Percentiles rank a stretch among this genome's conserved stretches.
Conservation (phyloP, 2,113 vertebrate genomes). For the Cairina moschata region DNA sequence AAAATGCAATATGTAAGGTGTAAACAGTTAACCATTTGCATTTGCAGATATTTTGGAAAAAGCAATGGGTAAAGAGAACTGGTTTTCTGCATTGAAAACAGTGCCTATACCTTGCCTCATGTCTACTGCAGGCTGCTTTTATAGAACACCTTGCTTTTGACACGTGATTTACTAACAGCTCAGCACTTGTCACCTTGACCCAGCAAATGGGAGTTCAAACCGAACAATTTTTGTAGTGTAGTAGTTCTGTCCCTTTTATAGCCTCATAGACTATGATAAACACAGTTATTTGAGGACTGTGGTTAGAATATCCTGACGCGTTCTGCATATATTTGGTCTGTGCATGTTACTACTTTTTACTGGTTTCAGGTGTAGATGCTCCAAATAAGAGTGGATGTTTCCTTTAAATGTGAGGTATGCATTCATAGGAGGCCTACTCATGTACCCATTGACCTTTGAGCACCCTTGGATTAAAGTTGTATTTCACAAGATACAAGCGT, state of each 20-base stretch:
- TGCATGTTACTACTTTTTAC: neutral
- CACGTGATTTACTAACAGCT: neutral
- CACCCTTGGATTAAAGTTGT: too few relatives aligned
- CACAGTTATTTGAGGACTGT: neutral
- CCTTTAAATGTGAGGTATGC: neutral
- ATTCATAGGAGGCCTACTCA: neutral
- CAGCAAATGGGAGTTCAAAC: conserved; percentile 70
- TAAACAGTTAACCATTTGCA: conserved; percentile 5
- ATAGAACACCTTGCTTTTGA: neutral
- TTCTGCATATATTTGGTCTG: neutral
- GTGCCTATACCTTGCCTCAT: neutral
- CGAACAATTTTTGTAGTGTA: conserved; percentile 11
- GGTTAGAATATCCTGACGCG: neutral
- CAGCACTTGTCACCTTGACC: neutral
- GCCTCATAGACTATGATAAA: neutral
- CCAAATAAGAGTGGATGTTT: neutral
- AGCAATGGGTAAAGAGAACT: conserved; percentile 1
- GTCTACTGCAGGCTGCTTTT: neutral
- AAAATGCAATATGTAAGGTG: neutral
- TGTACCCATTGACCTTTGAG: neutral
- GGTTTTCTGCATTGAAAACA: conserved; percentile 25
- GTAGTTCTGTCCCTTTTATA: neutral
- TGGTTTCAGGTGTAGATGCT: neutral
- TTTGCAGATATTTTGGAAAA: conserved; percentile 2
- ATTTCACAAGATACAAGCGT: neutral